Conservation (phyloP, 2,797 vertebrate genomes). For the Scarus forsteni region DNA sequence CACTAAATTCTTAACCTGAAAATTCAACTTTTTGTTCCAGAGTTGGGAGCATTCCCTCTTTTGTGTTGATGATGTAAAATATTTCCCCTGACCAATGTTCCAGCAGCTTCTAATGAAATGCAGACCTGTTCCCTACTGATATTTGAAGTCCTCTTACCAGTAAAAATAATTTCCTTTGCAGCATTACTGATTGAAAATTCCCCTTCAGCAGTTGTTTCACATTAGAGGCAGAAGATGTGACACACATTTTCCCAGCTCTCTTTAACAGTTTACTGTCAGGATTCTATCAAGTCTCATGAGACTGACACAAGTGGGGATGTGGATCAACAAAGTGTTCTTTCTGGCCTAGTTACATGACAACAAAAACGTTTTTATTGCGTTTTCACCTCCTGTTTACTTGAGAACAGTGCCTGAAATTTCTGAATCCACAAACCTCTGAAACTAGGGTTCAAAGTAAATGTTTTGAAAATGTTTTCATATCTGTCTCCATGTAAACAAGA, state of each 20-base stretch:
- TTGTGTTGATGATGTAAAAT: conserved; percentile 24
- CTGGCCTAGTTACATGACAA: no score
- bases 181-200: background rate
- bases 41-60: conserved; percentile 6
- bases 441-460: no score
- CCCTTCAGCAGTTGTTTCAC: background rate
- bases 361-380: no score
- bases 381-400: no score
- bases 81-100: conserved; percentile 32
- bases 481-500: no score
- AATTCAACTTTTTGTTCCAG: conserved; percentile 1
- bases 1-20: background rate
- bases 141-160: conserved; percentile 2
- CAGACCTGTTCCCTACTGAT: conserved; percentile 25
- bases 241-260: conserved; percentile 2
- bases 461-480: no score
- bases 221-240: conserved; percentile 10
- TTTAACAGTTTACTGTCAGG: background rate
- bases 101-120: conserved; percentile 49
- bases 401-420: no score
- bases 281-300: background rate
- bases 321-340: no score
- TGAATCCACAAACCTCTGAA: no score
- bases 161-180: conserved; percentile 23
- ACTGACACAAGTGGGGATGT: background rate